These are phyloP conservation scores for Plebejus melissa DNA, from an alignment of 2,888 invertebrate genomes.

Conservation along the genomic window DNA sequence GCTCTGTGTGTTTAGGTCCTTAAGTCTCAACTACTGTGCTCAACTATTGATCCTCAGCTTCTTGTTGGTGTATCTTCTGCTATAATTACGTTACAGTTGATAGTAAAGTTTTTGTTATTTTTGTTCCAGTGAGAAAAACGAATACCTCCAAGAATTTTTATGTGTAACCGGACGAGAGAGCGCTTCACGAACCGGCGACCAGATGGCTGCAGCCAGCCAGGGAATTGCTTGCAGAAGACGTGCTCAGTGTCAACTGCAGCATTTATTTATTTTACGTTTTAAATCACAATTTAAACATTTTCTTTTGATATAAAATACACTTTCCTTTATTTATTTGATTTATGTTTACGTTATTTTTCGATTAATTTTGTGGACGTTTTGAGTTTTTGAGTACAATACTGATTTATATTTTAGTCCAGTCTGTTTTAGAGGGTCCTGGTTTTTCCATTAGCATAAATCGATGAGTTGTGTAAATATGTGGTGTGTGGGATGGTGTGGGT, in stretches of 20 bases:
- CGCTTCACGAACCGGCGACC: neutral
- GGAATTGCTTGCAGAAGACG: neutral
- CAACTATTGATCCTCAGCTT: neutral
- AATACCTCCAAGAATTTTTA: neutral
- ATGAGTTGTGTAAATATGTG: constrained; percentile 5
- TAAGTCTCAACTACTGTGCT: neutral
- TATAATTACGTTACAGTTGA: neutral
- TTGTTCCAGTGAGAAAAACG: neutral
- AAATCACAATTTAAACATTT: neutral
- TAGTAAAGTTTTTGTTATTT: neutral
- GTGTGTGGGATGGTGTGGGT: neutral
- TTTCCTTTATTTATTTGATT: too few relatives aligned
- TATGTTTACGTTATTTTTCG: neutral
- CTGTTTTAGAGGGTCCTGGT: neutral
- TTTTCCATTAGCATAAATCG: constrained; percentile 9
- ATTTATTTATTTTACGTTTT: neutral
- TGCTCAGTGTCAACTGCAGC: neutral
- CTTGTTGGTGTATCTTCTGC: neutral
- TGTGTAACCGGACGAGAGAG: neutral
- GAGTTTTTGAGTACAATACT: neutral
- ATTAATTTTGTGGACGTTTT: neutral
- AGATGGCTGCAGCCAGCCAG: constrained; percentile 3
- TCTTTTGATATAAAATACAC: neutral
- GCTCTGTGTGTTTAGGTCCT: constrained; percentile 8
- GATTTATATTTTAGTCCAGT: neutral